Evolutionary conservation across 2,797 vertebrate species (phyloP).

Genomic region (Margarornis squamiger): DNA sequence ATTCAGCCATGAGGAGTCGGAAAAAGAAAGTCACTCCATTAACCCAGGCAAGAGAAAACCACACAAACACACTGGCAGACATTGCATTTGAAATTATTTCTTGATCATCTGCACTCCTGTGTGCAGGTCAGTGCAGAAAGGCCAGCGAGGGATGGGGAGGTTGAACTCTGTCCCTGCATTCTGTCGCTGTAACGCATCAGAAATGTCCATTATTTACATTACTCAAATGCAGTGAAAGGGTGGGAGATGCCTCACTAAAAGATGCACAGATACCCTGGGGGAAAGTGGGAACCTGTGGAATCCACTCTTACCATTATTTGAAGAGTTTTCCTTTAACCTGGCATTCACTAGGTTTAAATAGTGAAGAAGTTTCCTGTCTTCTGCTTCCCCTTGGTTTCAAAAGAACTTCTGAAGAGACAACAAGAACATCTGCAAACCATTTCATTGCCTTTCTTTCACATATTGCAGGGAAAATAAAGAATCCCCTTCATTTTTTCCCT

Average conservation of each 20-base stretch:
- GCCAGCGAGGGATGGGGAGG: not conserved
- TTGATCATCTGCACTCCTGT: not conserved
- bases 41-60: not conserved
- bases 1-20: not conserved
- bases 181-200: not conserved
- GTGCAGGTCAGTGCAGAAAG: not conserved
- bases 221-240: not conserved
- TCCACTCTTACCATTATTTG: not conserved
- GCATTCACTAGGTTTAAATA: not conserved
- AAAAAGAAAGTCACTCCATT: constrained; percentile 30
- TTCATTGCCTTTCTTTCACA: not conserved
- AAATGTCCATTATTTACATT: not conserved
- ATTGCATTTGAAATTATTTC: not conserved
- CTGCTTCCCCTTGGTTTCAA: not conserved
- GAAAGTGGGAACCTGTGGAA: not conserved
- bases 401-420: not conserved
- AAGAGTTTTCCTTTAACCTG: not conserved
- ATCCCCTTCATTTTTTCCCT: not conserved
- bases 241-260: not conserved
- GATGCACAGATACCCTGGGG: not conserved
- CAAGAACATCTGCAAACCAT: not conserved
- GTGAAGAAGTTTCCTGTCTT: not conserved
- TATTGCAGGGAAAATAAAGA: not conserved
- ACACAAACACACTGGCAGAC: not conserved
- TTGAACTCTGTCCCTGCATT: not conserved